Percentiles rank a stretch among this genome's conserved stretches.
Conservation (phyloP, 1,140 invertebrate genomes). For the Drosophila sulfurigaster region DNA sequence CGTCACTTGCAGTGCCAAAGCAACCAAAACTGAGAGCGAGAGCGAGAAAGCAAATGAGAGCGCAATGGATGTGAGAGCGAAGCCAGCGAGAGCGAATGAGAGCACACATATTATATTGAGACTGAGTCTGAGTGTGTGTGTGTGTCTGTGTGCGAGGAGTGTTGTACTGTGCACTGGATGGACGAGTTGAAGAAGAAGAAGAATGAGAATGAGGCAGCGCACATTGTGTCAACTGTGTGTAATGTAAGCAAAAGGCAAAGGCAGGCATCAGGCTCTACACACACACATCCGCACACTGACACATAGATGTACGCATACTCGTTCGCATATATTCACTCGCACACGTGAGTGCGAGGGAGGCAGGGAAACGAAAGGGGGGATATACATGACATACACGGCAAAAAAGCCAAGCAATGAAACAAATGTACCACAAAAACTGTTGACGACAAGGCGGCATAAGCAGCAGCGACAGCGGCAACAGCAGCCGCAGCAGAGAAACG, state of each 20-base stretch:
- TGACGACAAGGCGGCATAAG: conserved; percentile 69
- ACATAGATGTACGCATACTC: conserved; percentile 12
- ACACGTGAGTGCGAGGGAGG: conserved; percentile 20
- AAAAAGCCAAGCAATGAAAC: conserved; percentile 80
- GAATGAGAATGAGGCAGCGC: conserved; percentile 62
- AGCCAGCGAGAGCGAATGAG: conserved; percentile 49
- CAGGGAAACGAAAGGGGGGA: conserved; percentile 6
- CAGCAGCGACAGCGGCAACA: conserved; percentile 29
- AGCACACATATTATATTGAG: conserved; percentile 44
- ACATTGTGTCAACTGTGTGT: conserved; percentile 78
- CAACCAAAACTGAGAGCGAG: conserved; percentile 38
- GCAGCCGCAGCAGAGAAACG: conserved; percentile 51
- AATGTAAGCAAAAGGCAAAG: conserved; percentile 75
- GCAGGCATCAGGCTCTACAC: conserved; percentile 63
- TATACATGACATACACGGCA: conserved; percentile 67
- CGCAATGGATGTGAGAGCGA: conserved; percentile 55
- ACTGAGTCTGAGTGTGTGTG: conserved; percentile 19
- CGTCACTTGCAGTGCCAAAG: conserved; percentile 69
- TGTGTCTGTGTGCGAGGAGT: conserved; percentile 17
- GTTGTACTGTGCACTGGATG: conserved; percentile 68
- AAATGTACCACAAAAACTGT: conserved; percentile 83
- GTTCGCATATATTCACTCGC: conserved; percentile 15
- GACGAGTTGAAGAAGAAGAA: conserved; percentile 76
- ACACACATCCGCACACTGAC: conserved; percentile 24
- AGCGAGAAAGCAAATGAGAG: conserved; percentile 28